A percentile compares a stretch with the other conserved stretches of the same genome.
These are phyloP conservation scores for Cataglyphis rosenhaueri DNA, from an alignment of 2,888 invertebrate genomes.

Conservation along the genomic window DNA sequence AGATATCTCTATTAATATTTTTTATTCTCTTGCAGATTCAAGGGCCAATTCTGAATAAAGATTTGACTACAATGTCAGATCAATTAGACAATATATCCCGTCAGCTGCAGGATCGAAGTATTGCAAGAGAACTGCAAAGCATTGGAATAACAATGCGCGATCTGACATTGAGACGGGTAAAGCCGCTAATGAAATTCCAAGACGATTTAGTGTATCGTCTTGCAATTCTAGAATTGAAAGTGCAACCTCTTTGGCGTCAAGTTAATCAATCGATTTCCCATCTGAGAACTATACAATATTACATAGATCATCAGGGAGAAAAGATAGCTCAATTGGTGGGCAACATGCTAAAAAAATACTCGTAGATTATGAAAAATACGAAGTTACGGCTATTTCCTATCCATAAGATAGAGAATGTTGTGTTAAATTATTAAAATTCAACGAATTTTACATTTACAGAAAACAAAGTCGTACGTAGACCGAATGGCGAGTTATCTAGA, in stretches of 20 bases:
- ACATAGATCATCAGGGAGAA: slow-evolving; percentile 90
- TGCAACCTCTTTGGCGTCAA: slow-evolving; percentile 90
- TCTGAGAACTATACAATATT: slow-evolving; percentile 92
- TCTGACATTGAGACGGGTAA: slow-evolving; percentile 88
- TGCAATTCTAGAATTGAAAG: slow-evolving; percentile 91
- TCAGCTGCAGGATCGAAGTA: slow-evolving; percentile 90
- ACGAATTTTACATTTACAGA: slow-evolving; percentile 83
- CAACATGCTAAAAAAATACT: slow-evolving; percentile 47
- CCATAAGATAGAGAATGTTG: not conserved
- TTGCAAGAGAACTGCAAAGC: slow-evolving; percentile 91
- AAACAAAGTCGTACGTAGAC: slow-evolving; percentile 87
- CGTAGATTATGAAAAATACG: not conserved
- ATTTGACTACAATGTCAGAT: slow-evolving; percentile 89
- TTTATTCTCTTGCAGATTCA: slow-evolving; percentile 86
- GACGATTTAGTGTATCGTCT: slow-evolving; percentile 92
- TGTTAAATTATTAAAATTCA: not conserved
- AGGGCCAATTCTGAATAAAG: slow-evolving; percentile 88
- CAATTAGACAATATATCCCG: slow-evolving; percentile 89
- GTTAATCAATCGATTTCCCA: slow-evolving; percentile 91
- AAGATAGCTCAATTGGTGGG: slow-evolving; percentile 90
- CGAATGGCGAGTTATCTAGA: slow-evolving; percentile 89
- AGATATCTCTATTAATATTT: slow-evolving; percentile 12
- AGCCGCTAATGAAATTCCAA: slow-evolving; percentile 90
- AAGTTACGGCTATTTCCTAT: slow-evolving; percentile 54
- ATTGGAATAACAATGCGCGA: slow-evolving; percentile 89